Base-by-base conservation (phyloP, 2,888 invertebrate species). In the Cabera pusaria region DNA sequence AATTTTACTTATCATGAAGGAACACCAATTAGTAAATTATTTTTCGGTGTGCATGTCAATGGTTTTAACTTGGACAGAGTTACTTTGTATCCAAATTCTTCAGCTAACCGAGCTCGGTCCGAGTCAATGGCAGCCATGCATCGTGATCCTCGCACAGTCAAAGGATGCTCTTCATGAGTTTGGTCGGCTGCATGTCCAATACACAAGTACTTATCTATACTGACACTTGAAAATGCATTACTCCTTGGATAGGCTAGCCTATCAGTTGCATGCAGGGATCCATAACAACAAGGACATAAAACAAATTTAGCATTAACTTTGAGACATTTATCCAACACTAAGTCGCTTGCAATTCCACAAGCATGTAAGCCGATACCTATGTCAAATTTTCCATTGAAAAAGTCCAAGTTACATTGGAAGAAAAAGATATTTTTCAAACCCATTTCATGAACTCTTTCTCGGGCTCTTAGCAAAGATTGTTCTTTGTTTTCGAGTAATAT, bases 271-370 rank as follows among this genome's bases (percentile, higher is more conserved):
- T 94, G 94, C 6, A 98, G 90, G 1, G 94, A 93, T 1, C 98
- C 98, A 80, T 98, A 98, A 71, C 98, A 98, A 72, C 98, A 98
- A 0, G 98, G 98, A 64, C 97, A 97, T 32, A 96, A 91, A 0
- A 97, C 94, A 86, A 98, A 97, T 49, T 93, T 91, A 0, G 98
- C 97, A 37, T 90, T 90, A 6, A 90, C 92, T 25, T 91, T 83
- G 6, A 95, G 90, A 72, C 98, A 98, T 65, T 94, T 94, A 57
- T 95, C 92, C 28, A 98, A 88, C 0, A 98, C 97, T 44, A 98
- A 91, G 80, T 98, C 98, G 1, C 97, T 97, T 1, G 98, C 98
- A 5, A 96, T 94, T 0, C 98, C 98, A 81, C 98, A 98, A 1
- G 98, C 98, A 82, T 98, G 98, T 16, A 98, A 83, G 2, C 96